These are phyloP conservation scores for Sciurus carolinensis DNA, from an alignment of 2,797 vertebrate species.

Conservation along the genomic window DNA sequence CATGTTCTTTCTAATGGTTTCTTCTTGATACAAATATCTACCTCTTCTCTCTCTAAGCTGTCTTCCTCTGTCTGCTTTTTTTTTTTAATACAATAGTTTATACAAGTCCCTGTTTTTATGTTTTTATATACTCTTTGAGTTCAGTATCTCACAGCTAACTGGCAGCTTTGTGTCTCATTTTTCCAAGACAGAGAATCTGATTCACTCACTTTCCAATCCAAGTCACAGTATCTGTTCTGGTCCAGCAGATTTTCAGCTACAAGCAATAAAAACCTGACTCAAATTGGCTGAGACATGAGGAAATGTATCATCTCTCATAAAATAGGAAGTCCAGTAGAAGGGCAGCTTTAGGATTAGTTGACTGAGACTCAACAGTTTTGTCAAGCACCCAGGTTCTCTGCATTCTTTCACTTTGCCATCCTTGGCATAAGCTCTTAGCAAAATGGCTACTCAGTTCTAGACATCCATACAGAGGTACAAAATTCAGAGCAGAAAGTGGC, in stretches of 20 bases:
- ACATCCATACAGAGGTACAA: not conserved
- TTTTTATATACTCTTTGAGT: not conserved
- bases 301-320: not conserved
- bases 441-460: not conserved
- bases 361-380: not conserved
- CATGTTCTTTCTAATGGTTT: not conserved
- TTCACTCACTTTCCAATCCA: not conserved
- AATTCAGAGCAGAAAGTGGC: not conserved
- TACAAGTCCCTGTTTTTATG: not conserved
- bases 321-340: not conserved
- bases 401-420: not conserved
- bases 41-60: not conserved
- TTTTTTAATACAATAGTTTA: not conserved
- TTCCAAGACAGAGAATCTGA: slow-evolving; percentile 13
- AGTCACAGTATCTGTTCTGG: slow-evolving; percentile 34
- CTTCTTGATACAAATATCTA: not conserved
- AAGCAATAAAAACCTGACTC: slow-evolving; percentile 25
- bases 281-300: not conserved
- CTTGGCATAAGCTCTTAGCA: not conserved
- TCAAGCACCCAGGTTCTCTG: not conserved
- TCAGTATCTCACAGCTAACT: slow-evolving; percentile 24
- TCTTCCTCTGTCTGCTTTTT: not conserved
- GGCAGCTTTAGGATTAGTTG: not conserved
- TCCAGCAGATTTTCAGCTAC: slow-evolving; percentile 1
- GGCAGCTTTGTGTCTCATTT: slow-evolving; percentile 40